Evolutionary conservation across 2,797 vertebrate genomes (phyloP), one percentile per base, ranked within the genome.

Genomic region (Falco cherrug): DNA sequence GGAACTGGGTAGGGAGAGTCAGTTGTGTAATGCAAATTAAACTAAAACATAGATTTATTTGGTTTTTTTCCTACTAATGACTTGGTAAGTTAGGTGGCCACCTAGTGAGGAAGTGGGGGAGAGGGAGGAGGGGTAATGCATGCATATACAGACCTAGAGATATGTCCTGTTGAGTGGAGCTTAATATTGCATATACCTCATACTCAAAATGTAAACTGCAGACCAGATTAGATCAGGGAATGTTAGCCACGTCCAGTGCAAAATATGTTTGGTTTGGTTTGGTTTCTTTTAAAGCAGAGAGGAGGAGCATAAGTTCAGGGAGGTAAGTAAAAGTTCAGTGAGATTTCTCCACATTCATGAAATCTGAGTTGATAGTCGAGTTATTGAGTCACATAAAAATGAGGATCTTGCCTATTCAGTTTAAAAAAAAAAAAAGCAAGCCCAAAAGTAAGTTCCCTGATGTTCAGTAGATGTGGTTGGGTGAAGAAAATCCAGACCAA

Each of bases 301-400:
- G 61, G 85, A 50, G 61, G 92, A 96, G 91, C 79, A 87, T 79
- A 94, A 95, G 95, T 97, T 94, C 95, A 93, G 41, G 21, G 82
- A 94, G 94, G 85, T 96, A 96, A 94, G 81, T 93, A n/a, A 96
- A 96, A 97, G 96, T 97, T 97, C 93, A 96, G 67, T 37, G 74
- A 96, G 84, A 91, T 96, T 96, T 93, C 91, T 96, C 74, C 90
- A 94, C 89, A 91, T 93, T 74, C 84, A 84, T 93, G 84, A 87
- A 97, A 95, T 47, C 81, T 78, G 86, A 96, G 81, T 93, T 97
- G 87, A 94, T 71, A 94, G 88, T 87, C 18, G 5, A 94, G 65
- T 26, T 86, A 78, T 37, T 96, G 85, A 96, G 70, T 96, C 95
- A 95, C 54, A 86, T 83, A 67, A 71, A 91, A 89, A 93, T 71